Percentiles rank a stretch among this genome's conserved stretches.
Conservation (phyloP, 2,113 vertebrate species). For the Triplophysa rosa region DNA sequence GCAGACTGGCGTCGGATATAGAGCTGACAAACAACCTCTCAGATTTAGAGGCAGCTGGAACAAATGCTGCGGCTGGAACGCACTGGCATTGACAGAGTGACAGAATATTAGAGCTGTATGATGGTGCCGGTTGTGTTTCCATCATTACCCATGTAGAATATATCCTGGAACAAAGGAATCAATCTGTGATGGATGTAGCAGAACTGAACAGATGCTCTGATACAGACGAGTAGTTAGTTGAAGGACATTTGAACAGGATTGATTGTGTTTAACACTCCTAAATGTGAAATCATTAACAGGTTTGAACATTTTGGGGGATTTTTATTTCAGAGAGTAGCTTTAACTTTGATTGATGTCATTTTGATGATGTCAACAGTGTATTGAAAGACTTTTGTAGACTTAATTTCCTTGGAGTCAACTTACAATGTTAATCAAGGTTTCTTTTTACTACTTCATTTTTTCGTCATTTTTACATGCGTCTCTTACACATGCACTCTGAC, state of each 20-base stretch:
- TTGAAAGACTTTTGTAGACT: not conserved
- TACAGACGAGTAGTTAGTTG: constrained; percentile 21
- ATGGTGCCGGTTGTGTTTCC: constrained; percentile 17
- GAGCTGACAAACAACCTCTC: constrained; percentile 44
- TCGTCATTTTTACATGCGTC: not conserved
- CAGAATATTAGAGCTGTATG: not conserved
- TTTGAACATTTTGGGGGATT: not conserved
- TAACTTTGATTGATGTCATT: constrained; percentile 26
- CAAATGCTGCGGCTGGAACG: constrained; percentile 13
- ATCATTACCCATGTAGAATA: constrained; percentile 15
- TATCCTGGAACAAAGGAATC: constrained; percentile 15
- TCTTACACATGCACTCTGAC: no score
- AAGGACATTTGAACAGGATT: constrained; percentile 9
- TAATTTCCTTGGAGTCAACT: not conserved
- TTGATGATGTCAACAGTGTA: not conserved
- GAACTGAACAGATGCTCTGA: constrained; percentile 24
- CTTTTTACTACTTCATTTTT: not conserved
- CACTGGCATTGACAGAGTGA: constrained; percentile 6
- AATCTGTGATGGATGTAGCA: constrained; percentile 24
- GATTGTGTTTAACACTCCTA: not conserved
- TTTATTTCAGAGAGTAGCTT: not conserved
- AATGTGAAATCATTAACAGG: not conserved
- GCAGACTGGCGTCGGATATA: constrained; percentile 22
- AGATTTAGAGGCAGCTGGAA: constrained; percentile 21
- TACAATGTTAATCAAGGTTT: constrained; percentile 5